These are phyloP conservation scores for Sphaeramia orbicularis DNA, from an alignment of 2,797 vertebrate species.

Conservation along the genomic window DNA sequence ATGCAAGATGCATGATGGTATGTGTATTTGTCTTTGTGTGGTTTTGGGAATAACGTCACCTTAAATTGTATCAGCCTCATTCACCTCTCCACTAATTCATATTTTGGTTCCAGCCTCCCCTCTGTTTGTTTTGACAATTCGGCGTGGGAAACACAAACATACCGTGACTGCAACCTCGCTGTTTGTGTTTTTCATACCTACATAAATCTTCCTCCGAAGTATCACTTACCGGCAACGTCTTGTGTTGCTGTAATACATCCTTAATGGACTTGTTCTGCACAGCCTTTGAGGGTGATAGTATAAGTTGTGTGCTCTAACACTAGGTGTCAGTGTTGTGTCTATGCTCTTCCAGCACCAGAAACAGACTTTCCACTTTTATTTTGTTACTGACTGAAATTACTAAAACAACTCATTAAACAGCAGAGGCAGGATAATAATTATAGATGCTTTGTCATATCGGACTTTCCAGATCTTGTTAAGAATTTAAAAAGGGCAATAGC, in stretches of 20 bases:
- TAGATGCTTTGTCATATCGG: slow-evolving; percentile 41
- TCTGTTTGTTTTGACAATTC: slow-evolving; percentile 76
- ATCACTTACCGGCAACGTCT: slow-evolving; percentile 50
- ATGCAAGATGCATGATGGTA: slow-evolving; percentile 32
- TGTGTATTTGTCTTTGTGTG: slow-evolving; percentile 66
- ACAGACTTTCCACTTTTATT: slow-evolving; percentile 43
- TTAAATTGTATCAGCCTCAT: slow-evolving; percentile 63
- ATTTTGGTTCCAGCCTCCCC: slow-evolving; percentile 70
- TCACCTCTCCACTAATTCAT: slow-evolving; percentile 75
- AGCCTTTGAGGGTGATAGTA: slow-evolving; percentile 10
- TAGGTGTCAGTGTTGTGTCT: slow-evolving; percentile 80
- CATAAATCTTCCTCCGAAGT: slow-evolving; percentile 43
- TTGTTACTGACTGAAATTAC: slow-evolving; percentile 44
- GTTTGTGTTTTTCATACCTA: slow-evolving; percentile 62
- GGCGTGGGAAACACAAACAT: slow-evolving; percentile 76
- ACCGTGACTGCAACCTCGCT: slow-evolving; percentile 42
- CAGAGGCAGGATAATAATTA: slow-evolving; percentile 42
- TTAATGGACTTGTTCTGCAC: slow-evolving; percentile 34
- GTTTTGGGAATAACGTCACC: slow-evolving; percentile 65
- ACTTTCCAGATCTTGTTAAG: slow-evolving; percentile 46
- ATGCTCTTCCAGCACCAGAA: slow-evolving; percentile 25
- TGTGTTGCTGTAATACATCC: slow-evolving; percentile 35
- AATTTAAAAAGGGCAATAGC: slow-evolving; percentile 26
- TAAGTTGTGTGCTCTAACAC: slow-evolving; percentile 57
- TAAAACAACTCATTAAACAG: slow-evolving; percentile 41